These are phyloP conservation scores for Urosaurus nigricauda DNA, from an alignment of 2,797 vertebrate species.

Conservation along the genomic window DNA sequence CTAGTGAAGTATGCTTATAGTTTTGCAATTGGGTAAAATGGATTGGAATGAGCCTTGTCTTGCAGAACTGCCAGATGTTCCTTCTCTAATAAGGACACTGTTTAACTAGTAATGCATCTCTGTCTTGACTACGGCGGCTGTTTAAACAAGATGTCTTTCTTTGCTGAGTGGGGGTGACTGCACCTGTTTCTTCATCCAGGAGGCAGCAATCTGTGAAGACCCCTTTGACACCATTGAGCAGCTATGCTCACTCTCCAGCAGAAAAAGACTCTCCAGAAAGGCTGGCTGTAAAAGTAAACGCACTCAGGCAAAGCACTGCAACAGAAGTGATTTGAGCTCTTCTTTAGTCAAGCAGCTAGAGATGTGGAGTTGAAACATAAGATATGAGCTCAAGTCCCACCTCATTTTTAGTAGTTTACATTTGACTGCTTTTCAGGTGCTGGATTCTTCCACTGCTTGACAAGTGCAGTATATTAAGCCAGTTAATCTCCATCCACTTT, in stretches of 20 bases:
- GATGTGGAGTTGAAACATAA: neutral
- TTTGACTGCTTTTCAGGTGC: neutral
- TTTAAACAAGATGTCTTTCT: slow-evolving; percentile 77
- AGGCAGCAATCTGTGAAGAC: slow-evolving; percentile 50
- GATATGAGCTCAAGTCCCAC: neutral
- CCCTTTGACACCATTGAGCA: slow-evolving; percentile 5
- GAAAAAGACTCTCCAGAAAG: slow-evolving; percentile 13
- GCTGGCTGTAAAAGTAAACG: neutral
- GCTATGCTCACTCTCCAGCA: slow-evolving; percentile 35
- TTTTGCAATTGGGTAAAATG: slow-evolving; percentile 78
- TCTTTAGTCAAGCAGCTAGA: neutral
- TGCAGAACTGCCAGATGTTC: slow-evolving; percentile 79
- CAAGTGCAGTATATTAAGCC: neutral
- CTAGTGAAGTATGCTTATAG: slow-evolving; percentile 72
- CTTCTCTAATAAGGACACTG: slow-evolving; percentile 78
- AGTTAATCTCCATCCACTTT: neutral
- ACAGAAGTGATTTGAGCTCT: neutral
- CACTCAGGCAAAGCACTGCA: neutral
- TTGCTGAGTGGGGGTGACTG: slow-evolving; percentile 67
- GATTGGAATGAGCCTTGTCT: slow-evolving; percentile 77
- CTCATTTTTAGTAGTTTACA: neutral
- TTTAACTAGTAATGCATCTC: slow-evolving; percentile 78
- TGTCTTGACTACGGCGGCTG: slow-evolving; percentile 71
- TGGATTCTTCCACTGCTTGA: neutral
- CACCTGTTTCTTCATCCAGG: slow-evolving; percentile 74